Evolutionary conservation across 2,797 vertebrate species (phyloP).

Genomic region (Glyptemys insculpta): DNA sequence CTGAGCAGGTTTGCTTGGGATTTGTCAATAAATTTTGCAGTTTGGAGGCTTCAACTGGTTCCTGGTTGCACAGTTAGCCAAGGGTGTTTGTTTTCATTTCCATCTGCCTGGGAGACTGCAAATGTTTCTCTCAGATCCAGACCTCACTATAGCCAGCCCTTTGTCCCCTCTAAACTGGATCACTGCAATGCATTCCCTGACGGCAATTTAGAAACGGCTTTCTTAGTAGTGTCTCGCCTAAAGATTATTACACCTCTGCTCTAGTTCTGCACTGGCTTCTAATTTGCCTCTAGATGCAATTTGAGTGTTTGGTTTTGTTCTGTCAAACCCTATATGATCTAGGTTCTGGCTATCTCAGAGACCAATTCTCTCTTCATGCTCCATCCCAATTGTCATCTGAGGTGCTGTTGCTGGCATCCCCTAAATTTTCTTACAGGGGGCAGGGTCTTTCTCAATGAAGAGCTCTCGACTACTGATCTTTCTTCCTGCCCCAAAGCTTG

Average conservation of each 20-base stretch:
- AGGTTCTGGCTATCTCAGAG: background rate
- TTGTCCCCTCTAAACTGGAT: background rate
- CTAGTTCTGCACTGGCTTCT: background rate
- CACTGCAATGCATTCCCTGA: background rate
- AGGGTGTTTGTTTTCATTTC: background rate
- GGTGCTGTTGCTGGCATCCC: background rate
- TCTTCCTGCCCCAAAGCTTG: background rate
- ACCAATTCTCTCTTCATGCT: background rate
- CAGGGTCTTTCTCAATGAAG: background rate
- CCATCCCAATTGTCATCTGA: background rate
- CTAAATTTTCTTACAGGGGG: accelerated
- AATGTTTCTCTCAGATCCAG: background rate
- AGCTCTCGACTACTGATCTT: background rate
- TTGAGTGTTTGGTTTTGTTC: background rate
- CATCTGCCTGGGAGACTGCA: background rate
- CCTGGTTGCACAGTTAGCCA: background rate
- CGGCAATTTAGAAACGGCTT: background rate
- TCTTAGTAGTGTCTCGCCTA: background rate
- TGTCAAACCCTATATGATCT: background rate
- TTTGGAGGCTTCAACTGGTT: background rate
- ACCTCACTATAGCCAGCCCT: background rate
- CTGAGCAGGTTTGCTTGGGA: background rate
- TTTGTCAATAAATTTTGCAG: background rate
- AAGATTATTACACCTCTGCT: background rate
- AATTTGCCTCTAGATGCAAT: background rate